These are phyloP conservation scores for Protophormia terraenovae DNA, from an alignment of 2,888 invertebrate genomes.

Conservation along the genomic window DNA sequence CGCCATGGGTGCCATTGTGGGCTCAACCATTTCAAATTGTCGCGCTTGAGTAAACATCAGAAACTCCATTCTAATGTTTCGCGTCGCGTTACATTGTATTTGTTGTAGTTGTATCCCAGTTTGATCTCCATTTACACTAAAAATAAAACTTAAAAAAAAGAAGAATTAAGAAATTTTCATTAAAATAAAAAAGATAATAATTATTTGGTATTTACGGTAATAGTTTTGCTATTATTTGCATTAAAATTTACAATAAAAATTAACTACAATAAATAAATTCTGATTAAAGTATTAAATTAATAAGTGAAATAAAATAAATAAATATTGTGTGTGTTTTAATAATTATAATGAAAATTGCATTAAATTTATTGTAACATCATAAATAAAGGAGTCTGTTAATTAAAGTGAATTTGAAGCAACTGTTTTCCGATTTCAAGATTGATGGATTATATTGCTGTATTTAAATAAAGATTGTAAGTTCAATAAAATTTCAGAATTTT, in stretches of 20 bases:
- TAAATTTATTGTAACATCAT: not conserved
- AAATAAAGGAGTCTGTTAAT: not conserved
- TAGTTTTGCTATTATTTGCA: constrained; percentile 14
- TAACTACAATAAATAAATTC: constrained; percentile 18
- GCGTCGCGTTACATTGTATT: constrained; percentile 66
- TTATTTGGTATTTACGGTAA: constrained; percentile 31
- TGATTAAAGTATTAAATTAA: not conserved
- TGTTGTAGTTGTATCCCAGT: constrained; percentile 42
- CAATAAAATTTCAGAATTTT: not conserved
- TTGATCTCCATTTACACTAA: constrained; percentile 60
- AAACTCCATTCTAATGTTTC: constrained; percentile 71
- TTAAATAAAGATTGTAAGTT: constrained; percentile 7
- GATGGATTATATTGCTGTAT: not conserved
- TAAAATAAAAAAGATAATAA: constrained; percentile 48
- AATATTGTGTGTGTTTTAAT: not conserved
- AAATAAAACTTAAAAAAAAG: constrained; percentile 32
- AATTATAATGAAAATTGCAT: not conserved
- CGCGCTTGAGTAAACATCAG: constrained; percentile 78
- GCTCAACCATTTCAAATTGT: constrained; percentile 77
- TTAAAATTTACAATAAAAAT: not conserved
- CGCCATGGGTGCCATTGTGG: constrained; percentile 72
- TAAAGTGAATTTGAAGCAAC: not conserved
- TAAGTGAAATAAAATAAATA: not conserved
- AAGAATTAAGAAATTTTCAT: constrained; percentile 19
- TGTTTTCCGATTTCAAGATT: not conserved